These are phyloP conservation scores for Bombycilla garrulus DNA, from an alignment of 2,113 vertebrate species.

Conservation along the genomic window DNA sequence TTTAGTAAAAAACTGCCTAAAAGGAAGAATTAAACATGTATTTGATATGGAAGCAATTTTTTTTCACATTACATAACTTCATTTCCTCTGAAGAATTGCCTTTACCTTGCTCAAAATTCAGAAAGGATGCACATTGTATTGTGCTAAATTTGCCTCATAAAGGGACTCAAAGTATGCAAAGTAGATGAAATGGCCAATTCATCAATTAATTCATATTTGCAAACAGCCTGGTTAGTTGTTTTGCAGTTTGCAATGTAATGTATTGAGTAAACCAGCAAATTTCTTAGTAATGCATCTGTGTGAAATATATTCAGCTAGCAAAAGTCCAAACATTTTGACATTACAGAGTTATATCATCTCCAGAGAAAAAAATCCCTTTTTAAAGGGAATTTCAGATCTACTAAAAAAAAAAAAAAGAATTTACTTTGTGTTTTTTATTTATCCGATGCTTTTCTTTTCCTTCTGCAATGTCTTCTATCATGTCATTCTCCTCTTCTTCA, in stretches of 20 bases:
- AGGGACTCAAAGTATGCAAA: background rate
- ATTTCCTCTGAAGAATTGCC: background rate
- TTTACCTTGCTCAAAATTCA: background rate
- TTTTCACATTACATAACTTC: background rate
- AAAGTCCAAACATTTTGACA: background rate
- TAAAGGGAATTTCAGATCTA: background rate
- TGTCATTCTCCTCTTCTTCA: conserved; percentile 94
- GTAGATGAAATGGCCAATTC: background rate
- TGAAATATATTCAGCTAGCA: background rate
- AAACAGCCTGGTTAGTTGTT: background rate
- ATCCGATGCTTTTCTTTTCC: conserved; percentile 86
- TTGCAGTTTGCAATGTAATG: background rate
- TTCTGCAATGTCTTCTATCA: conserved; percentile 91
- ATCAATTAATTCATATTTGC: background rate
- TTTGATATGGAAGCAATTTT: background rate
- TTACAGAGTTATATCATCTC: background rate
- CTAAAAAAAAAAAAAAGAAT: background rate
- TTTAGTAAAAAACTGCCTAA: background rate
- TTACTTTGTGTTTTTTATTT: conserved; percentile 93
- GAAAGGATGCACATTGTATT: background rate
- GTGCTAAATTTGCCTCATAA: background rate
- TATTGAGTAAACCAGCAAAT: background rate
- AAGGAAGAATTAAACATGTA: background rate
- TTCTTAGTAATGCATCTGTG: background rate
- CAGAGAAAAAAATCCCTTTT: background rate